Evolutionary conservation across 2,888 invertebrate genomes (phyloP).

Genomic region (Volucella inanis): DNA sequence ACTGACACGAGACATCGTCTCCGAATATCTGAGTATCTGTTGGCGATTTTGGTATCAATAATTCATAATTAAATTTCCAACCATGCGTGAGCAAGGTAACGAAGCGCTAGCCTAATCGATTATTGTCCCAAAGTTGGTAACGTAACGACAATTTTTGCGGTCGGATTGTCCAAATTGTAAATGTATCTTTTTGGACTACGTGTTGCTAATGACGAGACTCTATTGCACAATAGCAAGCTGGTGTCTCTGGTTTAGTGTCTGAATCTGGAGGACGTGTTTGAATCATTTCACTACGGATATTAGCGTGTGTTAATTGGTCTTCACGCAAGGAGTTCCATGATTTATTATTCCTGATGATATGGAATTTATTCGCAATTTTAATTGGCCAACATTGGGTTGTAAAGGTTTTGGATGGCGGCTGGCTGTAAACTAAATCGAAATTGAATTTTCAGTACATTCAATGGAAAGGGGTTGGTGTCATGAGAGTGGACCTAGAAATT

Average conservation of each 20-base stretch:
- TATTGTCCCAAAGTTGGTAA: slow-evolving; percentile 39
- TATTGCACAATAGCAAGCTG: slow-evolving; percentile 26
- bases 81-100: slow-evolving; percentile 22
- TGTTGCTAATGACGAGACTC: slow-evolving; percentile 18
- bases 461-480: neutral
- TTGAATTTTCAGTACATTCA: neutral
- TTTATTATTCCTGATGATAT: slow-evolving; percentile 16
- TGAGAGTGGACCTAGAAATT: neutral
- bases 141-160: neutral
- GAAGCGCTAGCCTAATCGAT: slow-evolving; percentile 54
- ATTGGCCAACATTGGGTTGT: slow-evolving; percentile 7
- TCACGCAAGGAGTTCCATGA: slow-evolving; percentile 8
- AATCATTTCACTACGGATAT: slow-evolving; percentile 17
- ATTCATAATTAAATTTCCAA: slow-evolving; percentile 62
- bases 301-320: slow-evolving; percentile 40
- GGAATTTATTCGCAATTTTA: slow-evolving; percentile 35
- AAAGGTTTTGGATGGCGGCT: neutral
- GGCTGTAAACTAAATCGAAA: neutral
- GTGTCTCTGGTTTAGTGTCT: neutral
- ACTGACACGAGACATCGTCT: neutral
- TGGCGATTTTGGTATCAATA: slow-evolving; percentile 19
- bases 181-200: neutral
- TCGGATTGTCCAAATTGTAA: neutral
- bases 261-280: slow-evolving; percentile 6
- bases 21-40: neutral